Evolutionary conservation across 2,113 vertebrate species (phyloP).

Genomic region (Phalacrocorax aristotelis): DNA sequence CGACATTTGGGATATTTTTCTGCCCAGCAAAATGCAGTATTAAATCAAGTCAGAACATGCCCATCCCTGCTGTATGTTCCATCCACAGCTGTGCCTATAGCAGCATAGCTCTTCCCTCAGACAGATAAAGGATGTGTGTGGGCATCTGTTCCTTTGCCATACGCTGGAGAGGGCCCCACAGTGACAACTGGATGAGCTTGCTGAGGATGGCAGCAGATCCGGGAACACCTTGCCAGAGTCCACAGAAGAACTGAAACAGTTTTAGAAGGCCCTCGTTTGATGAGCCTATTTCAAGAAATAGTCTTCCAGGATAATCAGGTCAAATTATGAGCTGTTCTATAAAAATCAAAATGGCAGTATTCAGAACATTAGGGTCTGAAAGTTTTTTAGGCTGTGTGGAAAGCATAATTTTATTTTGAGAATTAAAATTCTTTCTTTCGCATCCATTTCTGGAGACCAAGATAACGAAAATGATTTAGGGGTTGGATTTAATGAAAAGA

Average conservation of each 20-base stretch:
- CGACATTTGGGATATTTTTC: neutral
- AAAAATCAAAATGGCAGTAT: neutral
- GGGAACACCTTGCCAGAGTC: neutral
- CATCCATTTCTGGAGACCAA: neutral
- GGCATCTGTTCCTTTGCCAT: neutral
- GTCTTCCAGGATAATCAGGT: neutral
- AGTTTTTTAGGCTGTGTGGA: neutral
- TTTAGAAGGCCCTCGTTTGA: neutral
- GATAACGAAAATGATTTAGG: neutral
- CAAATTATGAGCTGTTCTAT: neutral
- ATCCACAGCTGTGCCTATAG: constrained; percentile 1
- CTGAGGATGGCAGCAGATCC: neutral
- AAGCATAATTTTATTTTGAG: neutral
- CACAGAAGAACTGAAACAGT: neutral
- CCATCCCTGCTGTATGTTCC: neutral
- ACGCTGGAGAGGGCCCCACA: neutral
- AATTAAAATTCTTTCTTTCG: neutral
- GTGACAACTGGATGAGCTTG: neutral
- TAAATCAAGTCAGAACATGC: constrained; percentile 12
- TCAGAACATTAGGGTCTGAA: neutral
- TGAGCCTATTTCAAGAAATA: neutral
- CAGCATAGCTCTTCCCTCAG: neutral
- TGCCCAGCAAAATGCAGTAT: neutral
- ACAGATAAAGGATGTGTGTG: neutral
- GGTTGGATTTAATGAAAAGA: neutral